phyloP scores from a whole-genome alignment of 2,888 invertebrate genomes.

The Drosophila lutescens region DNA sequence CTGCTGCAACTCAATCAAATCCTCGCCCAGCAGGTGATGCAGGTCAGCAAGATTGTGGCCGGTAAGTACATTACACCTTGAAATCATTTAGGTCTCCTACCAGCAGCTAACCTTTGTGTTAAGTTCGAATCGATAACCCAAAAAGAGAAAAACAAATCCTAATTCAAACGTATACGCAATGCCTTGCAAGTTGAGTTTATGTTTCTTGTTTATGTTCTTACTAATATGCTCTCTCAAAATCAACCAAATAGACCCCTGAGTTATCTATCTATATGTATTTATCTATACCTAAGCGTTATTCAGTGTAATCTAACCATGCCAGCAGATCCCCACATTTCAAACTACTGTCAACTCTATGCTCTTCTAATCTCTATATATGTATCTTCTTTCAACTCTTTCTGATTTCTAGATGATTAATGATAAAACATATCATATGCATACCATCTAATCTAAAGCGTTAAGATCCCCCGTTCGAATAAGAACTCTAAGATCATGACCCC shows the following conservation, averaged over 20 bases:
- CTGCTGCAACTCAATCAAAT: constrained; percentile 95
- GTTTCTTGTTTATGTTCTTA: constrained; percentile 65
- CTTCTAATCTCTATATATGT: constrained; percentile 80
- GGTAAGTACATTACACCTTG: constrained; percentile 87
- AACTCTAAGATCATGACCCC: constrained; percentile 34
- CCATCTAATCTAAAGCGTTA: constrained; percentile 63
- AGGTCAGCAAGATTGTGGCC: constrained; percentile 97
- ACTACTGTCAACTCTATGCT: constrained; percentile 74
- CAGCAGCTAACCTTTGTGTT: constrained; percentile 39
- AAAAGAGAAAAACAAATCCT: constrained; percentile 21
- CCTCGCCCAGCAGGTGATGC: constrained; percentile 96
- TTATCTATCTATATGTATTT: constrained; percentile 36
- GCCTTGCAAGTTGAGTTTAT: constrained; percentile 64
- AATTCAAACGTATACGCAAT: constrained; percentile 51
- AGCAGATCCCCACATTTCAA: constrained; percentile 31
- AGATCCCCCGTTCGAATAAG: constrained; percentile 52
- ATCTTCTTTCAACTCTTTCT: constrained; percentile 81
- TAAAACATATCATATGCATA: constrained; percentile 75
- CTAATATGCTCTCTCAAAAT: constrained; percentile 58
- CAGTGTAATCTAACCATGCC: constrained; percentile 51
- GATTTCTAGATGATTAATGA: constrained; percentile 84
- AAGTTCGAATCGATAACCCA: constrained; percentile 54
- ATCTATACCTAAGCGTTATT: constrained; percentile 48
- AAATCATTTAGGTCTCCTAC: constrained; percentile 10
- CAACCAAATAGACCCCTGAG: constrained; percentile 22